Evolutionary conservation across 2,888 invertebrate species (phyloP).

Genomic region (Drosophila ezoana): DNA sequence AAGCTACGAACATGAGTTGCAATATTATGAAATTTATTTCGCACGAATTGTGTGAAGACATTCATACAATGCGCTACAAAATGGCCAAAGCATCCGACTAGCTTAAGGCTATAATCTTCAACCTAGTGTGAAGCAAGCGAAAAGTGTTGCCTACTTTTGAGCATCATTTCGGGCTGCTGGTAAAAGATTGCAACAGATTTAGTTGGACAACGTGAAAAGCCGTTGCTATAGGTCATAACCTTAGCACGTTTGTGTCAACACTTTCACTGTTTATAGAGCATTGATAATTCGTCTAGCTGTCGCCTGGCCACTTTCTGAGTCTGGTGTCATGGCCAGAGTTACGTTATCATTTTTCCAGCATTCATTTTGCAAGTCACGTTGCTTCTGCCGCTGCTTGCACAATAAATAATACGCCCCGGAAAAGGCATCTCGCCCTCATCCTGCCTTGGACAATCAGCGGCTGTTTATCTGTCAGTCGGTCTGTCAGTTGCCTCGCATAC

Average conservation of each 20-base stretch:
- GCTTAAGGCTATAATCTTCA: conserved; percentile 24
- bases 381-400: conserved; percentile 47
- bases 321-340: conserved; percentile 51
- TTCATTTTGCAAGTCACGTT: conserved; percentile 74
- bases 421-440: conserved; percentile 7
- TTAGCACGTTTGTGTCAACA: conserved; percentile 15
- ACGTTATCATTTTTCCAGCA: conserved; percentile 76
- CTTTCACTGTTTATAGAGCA: conserved; percentile 22
- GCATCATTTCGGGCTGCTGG: background rate
- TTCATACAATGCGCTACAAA: conserved; percentile 53
- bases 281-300: conserved; percentile 16
- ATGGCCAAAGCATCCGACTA: conserved; percentile 23
- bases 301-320: conserved; percentile 2
- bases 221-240: background rate
- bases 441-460: conserved; percentile 4
- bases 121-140: conserved; percentile 16
- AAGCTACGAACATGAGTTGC: conserved; percentile 66
- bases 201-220: background rate
- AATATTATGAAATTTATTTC: conserved; percentile 73
- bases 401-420: conserved; percentile 51
- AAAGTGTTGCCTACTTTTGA: conserved; percentile 18
- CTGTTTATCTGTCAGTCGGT: conserved; percentile 7
- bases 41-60: conserved; percentile 62
- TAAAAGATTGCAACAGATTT: background rate
- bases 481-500: conserved; percentile 2